phyloP scores from a whole-genome alignment of 2,888 invertebrate genomes.

The Andrena praecox region DNA sequence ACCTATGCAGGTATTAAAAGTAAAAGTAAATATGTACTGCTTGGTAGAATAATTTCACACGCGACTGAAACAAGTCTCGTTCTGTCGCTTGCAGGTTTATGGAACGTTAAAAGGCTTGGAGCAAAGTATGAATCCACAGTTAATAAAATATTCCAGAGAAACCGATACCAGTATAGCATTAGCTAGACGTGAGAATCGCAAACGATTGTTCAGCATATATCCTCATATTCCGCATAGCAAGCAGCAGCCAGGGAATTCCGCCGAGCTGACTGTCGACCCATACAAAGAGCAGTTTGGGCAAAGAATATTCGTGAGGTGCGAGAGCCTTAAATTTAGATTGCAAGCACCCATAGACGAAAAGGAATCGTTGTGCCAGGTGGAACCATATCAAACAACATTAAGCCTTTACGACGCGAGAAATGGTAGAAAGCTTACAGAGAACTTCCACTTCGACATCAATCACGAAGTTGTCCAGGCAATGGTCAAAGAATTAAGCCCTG shows the following conservation, averaged over 20 bases:
- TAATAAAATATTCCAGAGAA: conserved; percentile 95
- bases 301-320: conserved; percentile 93
- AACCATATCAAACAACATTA: conserved; percentile 96
- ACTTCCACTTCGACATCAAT: conserved; percentile 96
- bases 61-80: neutral
- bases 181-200: conserved; percentile 92
- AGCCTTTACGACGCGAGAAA: conserved; percentile 96
- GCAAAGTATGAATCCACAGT: conserved; percentile 96
- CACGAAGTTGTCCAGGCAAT: conserved; percentile 89
- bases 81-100: conserved; percentile 85
- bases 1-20: conserved; percentile 84
- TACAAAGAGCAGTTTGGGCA: conserved; percentile 95
- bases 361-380: conserved; percentile 93
- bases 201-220: conserved; percentile 92
- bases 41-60: neutral
- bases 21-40: neutral
- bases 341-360: conserved; percentile 93
- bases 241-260: conserved; percentile 75
- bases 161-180: conserved; percentile 94
- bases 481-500: conserved; percentile 86
- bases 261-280: conserved; percentile 89
- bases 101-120: conserved; percentile 95
- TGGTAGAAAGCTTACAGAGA: conserved; percentile 95
- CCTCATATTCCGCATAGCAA: conserved; percentile 86
- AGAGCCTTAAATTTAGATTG: conserved; percentile 93